A percentile compares a stretch with the other conserved stretches of the same genome.
These are phyloP conservation scores for Bucorvus abyssinicus DNA, from an alignment of 2,797 vertebrate species.

Conservation along the genomic window DNA sequence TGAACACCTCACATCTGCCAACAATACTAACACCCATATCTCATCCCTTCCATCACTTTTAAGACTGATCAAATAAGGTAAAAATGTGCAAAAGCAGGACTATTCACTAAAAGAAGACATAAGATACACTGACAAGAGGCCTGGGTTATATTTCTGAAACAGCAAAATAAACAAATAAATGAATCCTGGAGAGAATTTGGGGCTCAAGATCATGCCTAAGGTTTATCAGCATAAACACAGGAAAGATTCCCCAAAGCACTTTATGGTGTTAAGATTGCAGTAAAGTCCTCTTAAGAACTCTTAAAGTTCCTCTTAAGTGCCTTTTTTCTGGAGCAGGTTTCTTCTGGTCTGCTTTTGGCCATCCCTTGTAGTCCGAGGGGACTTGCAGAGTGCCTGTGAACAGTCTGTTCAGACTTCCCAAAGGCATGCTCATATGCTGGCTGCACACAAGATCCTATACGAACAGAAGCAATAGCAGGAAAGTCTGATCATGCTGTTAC, in stretches of 20 bases:
- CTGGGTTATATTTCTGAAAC: not conserved
- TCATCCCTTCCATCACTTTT: not conserved
- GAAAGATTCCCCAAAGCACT: not conserved
- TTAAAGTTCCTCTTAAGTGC: not conserved
- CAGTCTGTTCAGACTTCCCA: not conserved
- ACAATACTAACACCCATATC: not conserved
- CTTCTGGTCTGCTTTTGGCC: not conserved
- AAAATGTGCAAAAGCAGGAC: not conserved
- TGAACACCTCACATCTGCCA: not conserved
- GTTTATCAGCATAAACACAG: not conserved
- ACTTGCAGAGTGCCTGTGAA: not conserved
- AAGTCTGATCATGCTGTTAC: not conserved
- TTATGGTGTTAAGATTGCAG: not conserved
- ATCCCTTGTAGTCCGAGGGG: not conserved
- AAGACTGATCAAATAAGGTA: not conserved
- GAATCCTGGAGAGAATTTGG: not conserved
- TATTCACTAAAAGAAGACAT: not conserved
- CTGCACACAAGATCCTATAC: not conserved
- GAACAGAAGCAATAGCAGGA: not conserved
- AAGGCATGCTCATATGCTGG: rapidly evolving
- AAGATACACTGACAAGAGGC: not conserved
- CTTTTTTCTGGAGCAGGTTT: not conserved
- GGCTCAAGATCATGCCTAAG: not conserved
- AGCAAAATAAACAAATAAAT: not conserved
- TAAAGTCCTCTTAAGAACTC: too few species aligned